These are phyloP conservation scores for Pelusios castaneus DNA, from an alignment of 2,113 vertebrate genomes.

Conservation along the genomic window DNA sequence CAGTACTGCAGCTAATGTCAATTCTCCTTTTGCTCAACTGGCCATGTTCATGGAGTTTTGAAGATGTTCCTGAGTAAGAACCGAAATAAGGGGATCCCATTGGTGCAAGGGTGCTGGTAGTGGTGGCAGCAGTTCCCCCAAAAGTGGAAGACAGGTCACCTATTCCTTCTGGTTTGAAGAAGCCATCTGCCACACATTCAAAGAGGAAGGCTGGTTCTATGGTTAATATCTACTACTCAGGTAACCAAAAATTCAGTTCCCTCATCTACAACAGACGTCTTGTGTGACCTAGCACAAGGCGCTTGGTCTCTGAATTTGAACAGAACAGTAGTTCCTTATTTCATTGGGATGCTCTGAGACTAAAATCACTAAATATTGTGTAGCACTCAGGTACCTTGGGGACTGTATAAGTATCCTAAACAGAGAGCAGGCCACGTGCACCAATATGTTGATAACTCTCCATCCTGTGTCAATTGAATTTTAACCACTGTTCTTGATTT, in stretches of 20 bases:
- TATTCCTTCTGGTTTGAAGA: neutral
- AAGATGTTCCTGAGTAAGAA: neutral
- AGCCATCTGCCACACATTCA: rapidly evolving
- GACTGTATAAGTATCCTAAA: neutral
- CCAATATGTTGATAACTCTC: rapidly evolving
- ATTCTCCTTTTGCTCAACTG: neutral
- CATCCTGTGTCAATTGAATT: neutral
- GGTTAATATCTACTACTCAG: neutral
- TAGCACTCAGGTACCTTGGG: too few relatives aligned
- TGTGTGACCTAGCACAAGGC: rapidly evolving
- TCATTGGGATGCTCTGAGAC: neutral
- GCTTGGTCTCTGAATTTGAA: neutral
- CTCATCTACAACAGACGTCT: neutral
- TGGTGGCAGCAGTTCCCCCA: rapidly evolving
- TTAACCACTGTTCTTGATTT: neutral
- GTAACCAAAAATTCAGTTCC: neutral
- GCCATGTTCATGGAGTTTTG: neutral
- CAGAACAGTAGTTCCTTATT: neutral
- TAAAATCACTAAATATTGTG: neutral
- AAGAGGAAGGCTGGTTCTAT: neutral
- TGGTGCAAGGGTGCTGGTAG: neutral
- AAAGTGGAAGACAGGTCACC: neutral
- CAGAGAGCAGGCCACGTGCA: neutral
- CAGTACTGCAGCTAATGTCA: neutral
- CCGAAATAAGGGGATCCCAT: neutral